A percentile compares a stretch with the other conserved stretches of the same genome.
These are phyloP conservation scores for Dasyurus viverrinus DNA, from an alignment of 2,113 vertebrate genomes.

Conservation along the genomic window DNA sequence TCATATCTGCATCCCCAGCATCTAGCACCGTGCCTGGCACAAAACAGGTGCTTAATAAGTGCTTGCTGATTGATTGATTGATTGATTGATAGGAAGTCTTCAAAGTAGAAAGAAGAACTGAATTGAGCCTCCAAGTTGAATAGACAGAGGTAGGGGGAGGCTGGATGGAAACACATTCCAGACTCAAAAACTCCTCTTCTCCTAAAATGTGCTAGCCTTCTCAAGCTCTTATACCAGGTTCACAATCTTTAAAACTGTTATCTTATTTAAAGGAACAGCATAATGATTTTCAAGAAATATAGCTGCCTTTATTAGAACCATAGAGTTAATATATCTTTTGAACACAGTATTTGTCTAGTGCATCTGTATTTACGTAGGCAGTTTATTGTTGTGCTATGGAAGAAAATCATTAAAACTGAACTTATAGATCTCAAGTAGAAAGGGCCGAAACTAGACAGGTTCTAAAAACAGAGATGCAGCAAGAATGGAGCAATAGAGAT, in stretches of 20 bases:
- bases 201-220: neutral
- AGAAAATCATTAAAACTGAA: neutral
- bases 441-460: neutral
- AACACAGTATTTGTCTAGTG: neutral
- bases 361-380: neutral
- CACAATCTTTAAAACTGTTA: neutral
- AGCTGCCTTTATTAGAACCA: neutral
- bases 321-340: neutral
- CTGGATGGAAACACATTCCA: neutral
- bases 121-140: neutral
- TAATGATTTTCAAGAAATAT: neutral
- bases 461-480: neutral
- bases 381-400: neutral
- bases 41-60: neutral
- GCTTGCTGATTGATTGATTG: neutral
- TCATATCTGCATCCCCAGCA: neutral
- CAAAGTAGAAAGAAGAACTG: neutral
- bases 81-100: neutral
- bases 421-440: neutral
- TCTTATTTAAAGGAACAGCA: neutral
- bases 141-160: neutral
- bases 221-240: neutral
- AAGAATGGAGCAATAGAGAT: neutral
- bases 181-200: neutral
- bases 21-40: neutral